Conservation (phyloP, 1,140 invertebrate genomes). For the Anthonomus grandis region DNA sequence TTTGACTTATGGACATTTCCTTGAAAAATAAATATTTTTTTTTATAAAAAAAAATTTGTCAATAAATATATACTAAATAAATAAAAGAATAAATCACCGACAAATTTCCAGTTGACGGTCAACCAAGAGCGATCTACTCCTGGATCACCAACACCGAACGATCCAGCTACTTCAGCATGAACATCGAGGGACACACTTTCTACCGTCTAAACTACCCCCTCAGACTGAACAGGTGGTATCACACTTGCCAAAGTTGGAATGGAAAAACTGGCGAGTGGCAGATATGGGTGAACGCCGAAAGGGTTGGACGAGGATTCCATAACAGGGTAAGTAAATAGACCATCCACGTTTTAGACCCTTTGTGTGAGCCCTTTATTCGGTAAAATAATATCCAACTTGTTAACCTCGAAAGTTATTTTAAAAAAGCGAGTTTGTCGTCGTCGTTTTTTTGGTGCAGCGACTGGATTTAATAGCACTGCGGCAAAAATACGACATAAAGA, state of each 20-base stretch:
- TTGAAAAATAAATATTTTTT: too few species aligned
- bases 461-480: too few species aligned
- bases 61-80: conserved; percentile 1
- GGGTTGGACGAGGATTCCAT: conserved; percentile 77
- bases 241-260: conserved; percentile 82
- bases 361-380: too few species aligned
- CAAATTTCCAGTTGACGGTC: conserved; percentile 59
- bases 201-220: conserved; percentile 79
- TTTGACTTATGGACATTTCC: too few species aligned
- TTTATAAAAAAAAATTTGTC: too few species aligned
- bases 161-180: conserved; percentile 75
- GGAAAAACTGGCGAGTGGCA: conserved; percentile 83
- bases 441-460: too few species aligned
- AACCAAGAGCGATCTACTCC: conserved; percentile 65
- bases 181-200: conserved; percentile 74
- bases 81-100: neutral
- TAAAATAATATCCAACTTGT: too few species aligned
- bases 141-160: conserved; percentile 76
- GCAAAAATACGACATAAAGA: too few species aligned
- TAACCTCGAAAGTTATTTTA: too few species aligned
- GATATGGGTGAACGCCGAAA: conserved; percentile 78
- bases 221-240: conserved; percentile 77
- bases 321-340: conserved; percentile 70
- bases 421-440: too few species aligned
- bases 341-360: too few species aligned